Evolutionary conservation across 2,888 invertebrate genomes (phyloP).

Genomic region (Tanytarsus gracilentus): DNA sequence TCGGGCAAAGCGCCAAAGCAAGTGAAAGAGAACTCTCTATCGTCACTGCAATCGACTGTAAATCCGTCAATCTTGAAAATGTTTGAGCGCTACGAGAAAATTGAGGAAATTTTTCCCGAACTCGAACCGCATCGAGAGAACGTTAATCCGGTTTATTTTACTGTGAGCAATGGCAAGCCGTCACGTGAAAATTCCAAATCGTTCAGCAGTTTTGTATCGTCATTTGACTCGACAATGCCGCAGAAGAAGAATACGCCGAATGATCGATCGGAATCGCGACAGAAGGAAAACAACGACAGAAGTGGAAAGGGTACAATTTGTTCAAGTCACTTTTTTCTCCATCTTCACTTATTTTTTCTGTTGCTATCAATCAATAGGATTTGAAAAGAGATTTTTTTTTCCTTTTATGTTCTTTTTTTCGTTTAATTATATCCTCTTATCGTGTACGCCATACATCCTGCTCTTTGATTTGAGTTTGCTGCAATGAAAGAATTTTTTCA

Average conservation of each 20-base stretch:
- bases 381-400: too few relatives aligned
- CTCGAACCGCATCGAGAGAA: slow-evolving; percentile 49
- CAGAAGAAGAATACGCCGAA: slow-evolving; percentile 23
- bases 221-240: neutral
- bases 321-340: neutral
- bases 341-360: neutral
- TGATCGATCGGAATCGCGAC: slow-evolving; percentile 3
- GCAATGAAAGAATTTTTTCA: neutral
- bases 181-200: slow-evolving; percentile 40
- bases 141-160: slow-evolving; percentile 35
- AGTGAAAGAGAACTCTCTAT: slow-evolving; percentile 37
- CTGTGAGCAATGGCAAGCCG: slow-evolving; percentile 37
- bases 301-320: neutral
- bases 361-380: too few relatives aligned
- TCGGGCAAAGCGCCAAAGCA: slow-evolving; percentile 42
- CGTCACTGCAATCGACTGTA: slow-evolving; percentile 2
- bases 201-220: slow-evolving; percentile 21
- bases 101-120: slow-evolving; percentile 68
- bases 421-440: too few relatives aligned
- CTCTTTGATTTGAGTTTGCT: neutral
- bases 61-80: slow-evolving; percentile 56
- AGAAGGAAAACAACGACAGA: neutral
- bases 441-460: too few relatives aligned
- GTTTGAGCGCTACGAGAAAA: slow-evolving; percentile 65
- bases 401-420: too few relatives aligned